Evolutionary conservation across 2,888 invertebrate genomes (phyloP).

Genomic region (Phortica okadai): DNA sequence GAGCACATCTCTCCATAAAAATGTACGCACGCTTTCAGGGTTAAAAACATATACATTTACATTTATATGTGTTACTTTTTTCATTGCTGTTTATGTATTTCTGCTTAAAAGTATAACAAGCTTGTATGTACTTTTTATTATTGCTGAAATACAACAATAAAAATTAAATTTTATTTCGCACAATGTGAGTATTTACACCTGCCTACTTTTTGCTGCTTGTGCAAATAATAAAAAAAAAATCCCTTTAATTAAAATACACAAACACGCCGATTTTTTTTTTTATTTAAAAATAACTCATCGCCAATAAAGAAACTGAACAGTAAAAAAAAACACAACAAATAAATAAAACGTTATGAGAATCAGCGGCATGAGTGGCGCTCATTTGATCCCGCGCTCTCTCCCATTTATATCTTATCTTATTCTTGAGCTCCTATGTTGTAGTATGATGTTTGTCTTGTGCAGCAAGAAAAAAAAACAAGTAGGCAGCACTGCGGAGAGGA

Average conservation of each 20-base stretch:
- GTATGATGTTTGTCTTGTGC: neutral
- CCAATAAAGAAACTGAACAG: neutral
- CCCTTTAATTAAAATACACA: conserved; percentile 15
- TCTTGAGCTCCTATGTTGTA: too few species aligned
- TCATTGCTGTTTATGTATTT: neutral
- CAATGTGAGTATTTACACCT: neutral
- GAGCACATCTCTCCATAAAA: neutral
- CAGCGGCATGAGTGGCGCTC: too few species aligned
- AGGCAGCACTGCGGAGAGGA: neutral
- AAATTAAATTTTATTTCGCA: neutral
- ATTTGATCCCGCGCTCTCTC: too few species aligned
- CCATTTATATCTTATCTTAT: too few species aligned
- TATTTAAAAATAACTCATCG: conserved; percentile 1
- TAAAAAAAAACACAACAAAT: neutral
- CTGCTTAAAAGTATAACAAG: neutral
- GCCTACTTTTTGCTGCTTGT: neutral
- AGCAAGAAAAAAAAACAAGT: neutral
- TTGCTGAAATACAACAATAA: too few species aligned
- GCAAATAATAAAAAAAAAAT: conserved; percentile 1
- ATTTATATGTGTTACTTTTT: neutral
- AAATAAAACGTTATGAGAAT: too few species aligned
- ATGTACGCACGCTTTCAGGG: neutral
- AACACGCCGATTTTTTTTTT: conserved; percentile 6
- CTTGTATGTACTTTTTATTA: neutral
- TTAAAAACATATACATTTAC: neutral